These are phyloP conservation scores for Catharus ustulatus DNA, from an alignment of 2,797 vertebrate species.

Conservation along the genomic window DNA sequence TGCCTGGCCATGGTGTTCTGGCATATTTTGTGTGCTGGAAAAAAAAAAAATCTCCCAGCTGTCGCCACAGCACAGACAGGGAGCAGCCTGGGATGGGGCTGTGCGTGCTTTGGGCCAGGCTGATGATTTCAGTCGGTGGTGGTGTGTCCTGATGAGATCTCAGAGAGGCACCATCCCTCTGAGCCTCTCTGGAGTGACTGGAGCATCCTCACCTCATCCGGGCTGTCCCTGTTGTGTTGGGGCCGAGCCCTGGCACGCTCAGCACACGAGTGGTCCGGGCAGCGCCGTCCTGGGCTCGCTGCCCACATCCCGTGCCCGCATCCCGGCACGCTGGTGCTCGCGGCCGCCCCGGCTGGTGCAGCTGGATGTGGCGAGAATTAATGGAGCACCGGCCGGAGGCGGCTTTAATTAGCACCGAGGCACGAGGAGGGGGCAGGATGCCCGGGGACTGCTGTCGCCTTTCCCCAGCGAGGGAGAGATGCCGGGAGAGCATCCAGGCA, in stretches of 20 bases:
- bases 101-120: background rate
- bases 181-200: background rate
- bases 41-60: background rate
- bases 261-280: background rate
- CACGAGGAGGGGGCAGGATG: background rate
- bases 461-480: background rate
- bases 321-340: background rate
- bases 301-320: background rate
- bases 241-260: background rate
- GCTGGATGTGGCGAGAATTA: slow-evolving; percentile 63
- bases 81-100: background rate
- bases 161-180: background rate
- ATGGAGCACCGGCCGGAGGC: slow-evolving; percentile 14
- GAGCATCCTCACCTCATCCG: background rate
- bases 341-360: slow-evolving; percentile 43
- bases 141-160: background rate
- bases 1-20: background rate
- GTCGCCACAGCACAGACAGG: background rate
- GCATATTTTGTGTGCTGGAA: background rate
- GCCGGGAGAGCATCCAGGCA: background rate
- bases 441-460: background rate
- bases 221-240: background rate
- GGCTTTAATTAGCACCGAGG: slow-evolving; percentile 40
- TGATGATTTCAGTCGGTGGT: background rate
- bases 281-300: background rate